Conservation (phyloP, 2,888 invertebrate genomes). For the Drosophila pegasa region DNA sequence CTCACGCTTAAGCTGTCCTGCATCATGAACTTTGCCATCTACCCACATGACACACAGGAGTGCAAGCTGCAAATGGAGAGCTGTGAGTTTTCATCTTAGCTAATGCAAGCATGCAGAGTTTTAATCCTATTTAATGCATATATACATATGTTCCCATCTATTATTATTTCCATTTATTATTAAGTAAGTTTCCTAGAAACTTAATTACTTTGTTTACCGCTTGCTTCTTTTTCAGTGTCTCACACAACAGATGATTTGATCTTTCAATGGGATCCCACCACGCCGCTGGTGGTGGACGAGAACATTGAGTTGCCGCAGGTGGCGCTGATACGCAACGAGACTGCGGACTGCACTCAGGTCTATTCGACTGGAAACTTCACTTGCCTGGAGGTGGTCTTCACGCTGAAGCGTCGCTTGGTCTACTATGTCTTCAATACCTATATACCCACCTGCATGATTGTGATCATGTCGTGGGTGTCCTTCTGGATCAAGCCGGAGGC, state of each 20-base stretch:
- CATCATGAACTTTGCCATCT: slow-evolving; percentile 97
- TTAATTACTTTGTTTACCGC: too few species aligned
- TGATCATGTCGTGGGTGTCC: slow-evolving; percentile 98
- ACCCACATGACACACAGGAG: slow-evolving; percentile 97
- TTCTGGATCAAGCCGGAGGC: slow-evolving; percentile 98
- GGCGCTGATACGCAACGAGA: slow-evolving; percentile 94
- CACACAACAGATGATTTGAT: slow-evolving; percentile 95
- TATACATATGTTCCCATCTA: too few species aligned
- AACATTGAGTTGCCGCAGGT: slow-evolving; percentile 95
- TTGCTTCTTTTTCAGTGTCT: slow-evolving; percentile 87
- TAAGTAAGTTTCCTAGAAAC: neutral
- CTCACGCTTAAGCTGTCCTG: slow-evolving; percentile 95
- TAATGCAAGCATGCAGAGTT: too few species aligned
- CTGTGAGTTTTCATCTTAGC: slow-evolving; percentile 90
- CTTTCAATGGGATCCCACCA: slow-evolving; percentile 95
- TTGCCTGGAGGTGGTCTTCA: slow-evolving; percentile 95
- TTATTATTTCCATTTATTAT: too few species aligned
- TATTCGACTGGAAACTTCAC: slow-evolving; percentile 91
- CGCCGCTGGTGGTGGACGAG: slow-evolving; percentile 94
- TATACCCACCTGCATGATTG: slow-evolving; percentile 96
- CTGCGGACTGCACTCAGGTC: slow-evolving; percentile 94
- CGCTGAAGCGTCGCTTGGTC: slow-evolving; percentile 93
- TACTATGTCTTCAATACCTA: slow-evolving; percentile 97
- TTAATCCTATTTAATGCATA: too few species aligned
- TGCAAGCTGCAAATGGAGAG: slow-evolving; percentile 98